phyloP scores from a whole-genome alignment of 2,888 invertebrate genomes.

The Tipula unca region DNA sequence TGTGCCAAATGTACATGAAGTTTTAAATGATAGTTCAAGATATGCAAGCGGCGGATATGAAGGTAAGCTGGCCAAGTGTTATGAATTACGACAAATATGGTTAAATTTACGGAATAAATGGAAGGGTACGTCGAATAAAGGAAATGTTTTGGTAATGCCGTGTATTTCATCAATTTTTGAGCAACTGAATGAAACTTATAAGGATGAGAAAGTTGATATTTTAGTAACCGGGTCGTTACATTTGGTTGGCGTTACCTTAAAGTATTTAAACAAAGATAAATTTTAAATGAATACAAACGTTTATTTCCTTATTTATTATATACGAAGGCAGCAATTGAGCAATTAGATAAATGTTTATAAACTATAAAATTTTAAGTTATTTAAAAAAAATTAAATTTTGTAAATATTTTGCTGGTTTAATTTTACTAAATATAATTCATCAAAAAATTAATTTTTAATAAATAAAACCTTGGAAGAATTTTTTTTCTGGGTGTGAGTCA shows the following conservation, averaged over 20 bases:
- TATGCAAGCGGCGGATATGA: slow-evolving; percentile 26
- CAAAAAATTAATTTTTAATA: neutral
- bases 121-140: neutral
- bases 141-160: slow-evolving; percentile 16
- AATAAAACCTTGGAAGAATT: neutral
- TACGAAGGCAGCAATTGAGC: neutral
- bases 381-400: neutral
- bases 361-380: neutral
- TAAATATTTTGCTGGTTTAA: neutral
- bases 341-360: too few species aligned
- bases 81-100: slow-evolving; percentile 46
- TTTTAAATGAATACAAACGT: neutral
- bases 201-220: slow-evolving; percentile 40
- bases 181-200: slow-evolving; percentile 26
- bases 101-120: slow-evolving; percentile 28
- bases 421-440: neutral
- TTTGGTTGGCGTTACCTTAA: slow-evolving; percentile 60
- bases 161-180: slow-evolving; percentile 31
- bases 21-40: slow-evolving; percentile 26
- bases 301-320: neutral
- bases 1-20: slow-evolving; percentile 34
- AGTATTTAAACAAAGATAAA: neutral
- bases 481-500: neutral
- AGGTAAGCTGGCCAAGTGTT: slow-evolving; percentile 46
- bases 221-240: slow-evolving; percentile 80